Evolutionary conservation across 2,113 vertebrate genomes (phyloP), one percentile per base, ranked within the genome.

Genomic region (Pterocles orientalis): DNA sequence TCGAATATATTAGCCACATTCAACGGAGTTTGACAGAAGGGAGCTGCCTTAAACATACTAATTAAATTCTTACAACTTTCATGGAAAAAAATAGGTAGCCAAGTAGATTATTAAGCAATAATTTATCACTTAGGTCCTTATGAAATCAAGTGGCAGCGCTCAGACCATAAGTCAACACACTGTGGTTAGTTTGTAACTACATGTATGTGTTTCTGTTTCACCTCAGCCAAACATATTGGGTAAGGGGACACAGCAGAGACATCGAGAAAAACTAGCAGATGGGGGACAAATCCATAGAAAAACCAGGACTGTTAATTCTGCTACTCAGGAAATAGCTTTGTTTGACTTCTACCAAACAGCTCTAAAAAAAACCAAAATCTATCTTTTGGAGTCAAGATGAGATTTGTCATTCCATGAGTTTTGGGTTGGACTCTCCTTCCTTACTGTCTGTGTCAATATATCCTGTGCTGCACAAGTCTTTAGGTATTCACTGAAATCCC

Each of bases 131-230:
- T 50, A 19, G 13, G 24, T n/a, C 19, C 6, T 12, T 70, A 7
- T 6, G 3, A 48, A 53, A 70, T 12, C 17, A 56, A 80, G 15
- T 13, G 23, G 33, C 41, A 73, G 9, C 5, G 1, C 8, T 17
- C 17, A 68, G 39, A 7, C 9, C 1, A 0, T 45, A 86, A 31
- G 7, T 25, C 17, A 51, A 33, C 8, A 47, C 0, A 0, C 0
- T 25, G 41, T 20, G 18, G 43, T 50, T 68, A 18, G 21, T 47
- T 28, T 77, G 16, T 36, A 56, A 47, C 19, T 68, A 20, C 14
- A 47, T 3, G 2, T 2, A 10, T 1, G 2, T 61, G 51, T 10
- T 45, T 24, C 17, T 8, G 11, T 20, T 87, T 69, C 39, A 83
- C 39, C 33, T 90, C 61, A 70, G 33, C 23, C 33, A 78, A 48